These are phyloP conservation scores for Drosophila leonis DNA, from an alignment of 2,888 invertebrate species.

Conservation along the genomic window DNA sequence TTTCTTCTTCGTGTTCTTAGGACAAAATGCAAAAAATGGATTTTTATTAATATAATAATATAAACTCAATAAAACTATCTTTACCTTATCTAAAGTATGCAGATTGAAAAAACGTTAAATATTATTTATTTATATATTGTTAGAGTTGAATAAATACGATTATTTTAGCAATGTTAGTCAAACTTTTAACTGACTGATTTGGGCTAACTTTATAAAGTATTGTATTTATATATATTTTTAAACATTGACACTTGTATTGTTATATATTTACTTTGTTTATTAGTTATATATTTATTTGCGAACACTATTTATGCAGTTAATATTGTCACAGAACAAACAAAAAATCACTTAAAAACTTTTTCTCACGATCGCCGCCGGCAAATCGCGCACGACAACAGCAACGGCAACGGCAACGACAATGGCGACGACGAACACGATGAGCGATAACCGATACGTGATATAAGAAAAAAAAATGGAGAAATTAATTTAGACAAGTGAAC, in stretches of 20 bases:
- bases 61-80: neutral
- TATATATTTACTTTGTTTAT: neutral
- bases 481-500: constrained; percentile 3
- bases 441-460: constrained; percentile 4
- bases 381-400: constrained; percentile 44
- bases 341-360: constrained; percentile 57
- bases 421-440: constrained; percentile 1
- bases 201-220: neutral
- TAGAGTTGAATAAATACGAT: constrained; percentile 19
- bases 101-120: constrained; percentile 11
- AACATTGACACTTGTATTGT: constrained; percentile 2
- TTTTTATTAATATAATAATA: too few relatives aligned
- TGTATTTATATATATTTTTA: neutral
- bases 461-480: neutral
- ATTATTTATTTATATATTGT: constrained; percentile 4
- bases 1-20: too few relatives aligned
- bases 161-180: constrained; percentile 20
- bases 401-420: constrained; percentile 1
- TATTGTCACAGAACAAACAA: constrained; percentile 65
- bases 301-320: constrained; percentile 28
- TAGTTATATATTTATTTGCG: constrained; percentile 18
- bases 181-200: constrained; percentile 14
- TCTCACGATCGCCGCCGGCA: constrained; percentile 65
- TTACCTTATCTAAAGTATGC: constrained; percentile 39
- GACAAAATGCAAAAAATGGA: too few relatives aligned